Evolutionary conservation across 2,113 vertebrate genomes (phyloP).

Genomic region (Sardina pilchardus): DNA sequence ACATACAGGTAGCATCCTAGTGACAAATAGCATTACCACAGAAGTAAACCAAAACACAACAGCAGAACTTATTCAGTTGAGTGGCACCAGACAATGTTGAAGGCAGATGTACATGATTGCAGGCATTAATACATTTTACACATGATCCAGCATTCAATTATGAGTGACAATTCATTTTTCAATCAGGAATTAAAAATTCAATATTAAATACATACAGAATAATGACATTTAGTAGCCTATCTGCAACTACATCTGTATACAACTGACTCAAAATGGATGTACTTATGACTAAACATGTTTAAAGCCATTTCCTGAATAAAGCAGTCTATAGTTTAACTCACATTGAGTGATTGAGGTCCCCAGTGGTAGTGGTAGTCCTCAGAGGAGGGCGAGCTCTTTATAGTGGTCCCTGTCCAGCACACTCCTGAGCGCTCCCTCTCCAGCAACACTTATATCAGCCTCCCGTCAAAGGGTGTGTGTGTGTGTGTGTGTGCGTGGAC

Average conservation of each 20-base stretch:
- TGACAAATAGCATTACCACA: not conserved
- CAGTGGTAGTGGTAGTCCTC: slow-evolving; percentile 11
- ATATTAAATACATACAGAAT: too few species aligned
- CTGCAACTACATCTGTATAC: too few species aligned
- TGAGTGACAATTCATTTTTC: too few species aligned
- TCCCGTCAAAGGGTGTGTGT: not conserved
- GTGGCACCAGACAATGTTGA: not conserved
- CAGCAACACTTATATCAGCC: slow-evolving; percentile 55
- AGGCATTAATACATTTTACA: too few species aligned
- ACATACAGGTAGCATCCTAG: not conserved
- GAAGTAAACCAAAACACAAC: not conserved
- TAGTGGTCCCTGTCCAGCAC: not conserved
- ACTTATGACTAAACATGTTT: not conserved
- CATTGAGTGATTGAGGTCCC: slow-evolving; percentile 1
- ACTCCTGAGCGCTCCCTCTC: not conserved
- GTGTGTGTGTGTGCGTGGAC: not conserved
- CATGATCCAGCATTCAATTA: too few species aligned
- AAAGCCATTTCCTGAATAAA: not conserved
- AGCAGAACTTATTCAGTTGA: not conserved
- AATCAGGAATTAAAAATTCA: too few species aligned
- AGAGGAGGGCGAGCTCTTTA: not conserved
- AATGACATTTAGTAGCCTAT: not conserved
- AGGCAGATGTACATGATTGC: not conserved
- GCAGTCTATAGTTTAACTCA: not conserved
- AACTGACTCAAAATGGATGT: not conserved